A percentile compares a stretch with the other conserved stretches of the same genome.
phyloP scores from a whole-genome alignment of 2,113 vertebrate species.

The Zosterops borbonicus region DNA sequence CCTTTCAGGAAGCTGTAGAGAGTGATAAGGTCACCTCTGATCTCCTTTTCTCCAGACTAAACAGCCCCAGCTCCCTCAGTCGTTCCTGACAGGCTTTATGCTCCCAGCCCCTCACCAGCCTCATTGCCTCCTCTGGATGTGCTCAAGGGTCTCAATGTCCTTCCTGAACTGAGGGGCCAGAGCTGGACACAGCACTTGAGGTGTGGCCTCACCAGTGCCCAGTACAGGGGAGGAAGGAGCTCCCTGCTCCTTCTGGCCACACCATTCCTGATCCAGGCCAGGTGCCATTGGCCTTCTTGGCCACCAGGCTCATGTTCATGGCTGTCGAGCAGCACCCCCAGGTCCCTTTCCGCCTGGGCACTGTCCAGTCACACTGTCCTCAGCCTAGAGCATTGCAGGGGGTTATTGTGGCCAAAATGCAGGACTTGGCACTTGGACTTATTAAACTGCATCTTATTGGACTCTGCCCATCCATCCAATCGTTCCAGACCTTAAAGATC shows the following conservation, averaged over 20 bases:
- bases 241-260: not conserved
- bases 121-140: too few relatives aligned
- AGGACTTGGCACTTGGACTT: not conserved
- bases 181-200: not conserved
- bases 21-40: too few relatives aligned
- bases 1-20: too few relatives aligned
- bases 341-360: not conserved
- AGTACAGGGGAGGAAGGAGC: not conserved
- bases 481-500: not conserved
- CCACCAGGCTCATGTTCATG: not conserved
- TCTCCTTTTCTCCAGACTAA: too few relatives aligned
- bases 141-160: not conserved
- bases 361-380: not conserved
- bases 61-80: too few relatives aligned
- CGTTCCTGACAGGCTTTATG: too few relatives aligned
- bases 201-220: not conserved
- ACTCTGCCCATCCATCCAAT: not conserved
- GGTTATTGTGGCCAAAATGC: not conserved
- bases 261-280: not conserved
- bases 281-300: not conserved
- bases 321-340: not conserved
- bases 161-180: not conserved
- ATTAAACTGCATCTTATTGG: not conserved
- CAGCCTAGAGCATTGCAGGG: not conserved
- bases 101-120: too few relatives aligned